These are phyloP conservation scores for Lineus longissimus DNA, from an alignment of 1,140 invertebrate species.

Conservation along the genomic window DNA sequence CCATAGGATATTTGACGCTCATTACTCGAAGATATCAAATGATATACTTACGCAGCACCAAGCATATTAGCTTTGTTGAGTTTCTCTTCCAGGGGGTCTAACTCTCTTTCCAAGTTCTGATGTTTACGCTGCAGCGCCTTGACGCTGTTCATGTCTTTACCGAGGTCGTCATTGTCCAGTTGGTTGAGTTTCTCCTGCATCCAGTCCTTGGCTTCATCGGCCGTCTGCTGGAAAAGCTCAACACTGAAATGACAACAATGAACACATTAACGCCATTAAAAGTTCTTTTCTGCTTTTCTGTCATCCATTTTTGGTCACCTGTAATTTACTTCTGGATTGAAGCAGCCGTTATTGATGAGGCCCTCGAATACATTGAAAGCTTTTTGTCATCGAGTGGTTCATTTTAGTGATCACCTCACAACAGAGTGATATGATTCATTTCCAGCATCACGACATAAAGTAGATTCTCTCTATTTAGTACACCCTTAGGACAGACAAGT, in stretches of 20 bases:
- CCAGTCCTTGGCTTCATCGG: constrained; percentile 98
- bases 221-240: constrained; percentile 71
- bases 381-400: too few species aligned
- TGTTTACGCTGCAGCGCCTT: constrained; percentile 92
- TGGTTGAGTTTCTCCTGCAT: constrained; percentile 93
- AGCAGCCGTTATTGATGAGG: background rate
- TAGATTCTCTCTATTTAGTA: too few species aligned
- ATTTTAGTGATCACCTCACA: too few species aligned
- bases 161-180: constrained; percentile 93
- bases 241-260: constrained; percentile 63
- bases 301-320: too few species aligned
- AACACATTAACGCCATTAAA: background rate
- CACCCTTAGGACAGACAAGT: too few species aligned
- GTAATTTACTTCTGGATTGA: background rate
- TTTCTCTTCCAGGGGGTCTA: constrained; percentile 94
- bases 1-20: too few species aligned
- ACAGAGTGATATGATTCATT: too few species aligned
- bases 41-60: constrained; percentile 73
- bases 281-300: too few species aligned
- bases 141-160: constrained; percentile 91
- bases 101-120: constrained; percentile 83
- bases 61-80: constrained; percentile 75
- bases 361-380: background rate
- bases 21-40: too few species aligned
- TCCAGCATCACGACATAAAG: too few species aligned